Evolutionary conservation across 2,113 vertebrate genomes (phyloP), one percentile per base, ranked within the genome.

Genomic region (Peromyscus polionotus): DNA sequence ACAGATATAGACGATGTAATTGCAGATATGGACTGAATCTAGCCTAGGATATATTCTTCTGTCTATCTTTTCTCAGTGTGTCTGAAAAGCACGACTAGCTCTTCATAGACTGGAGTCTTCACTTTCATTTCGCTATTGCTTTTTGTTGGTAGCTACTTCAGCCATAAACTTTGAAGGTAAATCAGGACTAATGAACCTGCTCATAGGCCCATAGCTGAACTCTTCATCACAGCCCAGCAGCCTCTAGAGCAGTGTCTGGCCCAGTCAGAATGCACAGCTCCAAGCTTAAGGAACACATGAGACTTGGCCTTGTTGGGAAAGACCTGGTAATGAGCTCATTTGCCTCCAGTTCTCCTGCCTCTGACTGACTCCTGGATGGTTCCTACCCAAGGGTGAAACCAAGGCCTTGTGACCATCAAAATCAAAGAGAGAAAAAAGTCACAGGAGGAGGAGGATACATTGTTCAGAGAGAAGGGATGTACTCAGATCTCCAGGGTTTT

Each of bases 361-460:
- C 65, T 22, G 16, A 45, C 0, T 48, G 33, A 13, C 20, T 85
- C 57, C 87, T 75, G 19, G n/a, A 45, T 3, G 84, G n/a, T 81
- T 93, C 91, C 88, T 87, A 73, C 67, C 39, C 79, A 87, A 51
- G 48, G 45, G 68, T 51, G 88, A 94, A 93, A 93, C 39, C 63
- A 48, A 90, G 17, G 57, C 28, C 28, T 5, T 12, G 0, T 36
- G 28, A 95, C 20, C 45, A 20, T 36, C 77, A 51, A 61, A 95
- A 68, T 8, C 5, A n/a, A 92, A 85, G 5, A 8, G 26, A 24
- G 72, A 63, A 80, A 75, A 67, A 95, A 86, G 65, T 70, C 80
- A 94, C 12, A 76, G 87, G 48, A 77, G 45, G 28, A 77, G 42
- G 28, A 33, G 45, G 11, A 51, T 2, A 45, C 31, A 26, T 4